Conservation (phyloP, 2,113 vertebrate genomes). For the Sakesphorus luctuosus region DNA sequence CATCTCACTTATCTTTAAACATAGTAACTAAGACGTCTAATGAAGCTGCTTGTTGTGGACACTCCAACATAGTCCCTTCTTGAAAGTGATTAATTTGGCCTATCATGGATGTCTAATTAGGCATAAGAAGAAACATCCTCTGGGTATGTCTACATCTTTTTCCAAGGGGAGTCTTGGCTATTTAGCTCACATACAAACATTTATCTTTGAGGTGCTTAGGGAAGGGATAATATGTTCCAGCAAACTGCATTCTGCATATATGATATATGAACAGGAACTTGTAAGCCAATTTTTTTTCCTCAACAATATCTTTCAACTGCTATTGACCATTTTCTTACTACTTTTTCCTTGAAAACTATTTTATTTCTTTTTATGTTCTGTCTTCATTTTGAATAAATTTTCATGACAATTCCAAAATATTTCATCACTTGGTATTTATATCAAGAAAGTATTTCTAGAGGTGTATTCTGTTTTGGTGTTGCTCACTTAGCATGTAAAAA, state of each 20-base stretch:
- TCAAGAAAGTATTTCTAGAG: not conserved
- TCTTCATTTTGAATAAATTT: not conserved
- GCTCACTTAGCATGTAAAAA: not conserved
- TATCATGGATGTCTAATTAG: conserved; percentile 10
- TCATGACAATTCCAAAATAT: not conserved
- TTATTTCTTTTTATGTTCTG: not conserved
- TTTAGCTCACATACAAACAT: conserved; percentile 3
- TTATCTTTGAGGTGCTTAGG: not conserved
- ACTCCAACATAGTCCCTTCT: not conserved
- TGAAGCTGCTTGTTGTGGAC: not conserved
- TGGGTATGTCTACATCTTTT: not conserved
- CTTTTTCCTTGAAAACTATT: not conserved
- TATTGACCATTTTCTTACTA: not conserved
- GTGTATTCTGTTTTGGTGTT: not conserved
- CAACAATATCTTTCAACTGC: not conserved
- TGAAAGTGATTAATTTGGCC: not conserved
- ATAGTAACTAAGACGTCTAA: not conserved
- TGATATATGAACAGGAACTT: not conserved
- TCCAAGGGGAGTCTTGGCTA: not conserved
- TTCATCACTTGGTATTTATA: not conserved
- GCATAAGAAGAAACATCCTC: not conserved
- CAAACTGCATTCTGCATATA: not conserved
- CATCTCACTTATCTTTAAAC: not conserved
- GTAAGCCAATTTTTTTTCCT: not conserved
- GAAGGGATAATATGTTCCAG: not conserved